phyloP scores from a whole-genome alignment of 2,113 vertebrate species.

The Gymnarchus niloticus region DNA sequence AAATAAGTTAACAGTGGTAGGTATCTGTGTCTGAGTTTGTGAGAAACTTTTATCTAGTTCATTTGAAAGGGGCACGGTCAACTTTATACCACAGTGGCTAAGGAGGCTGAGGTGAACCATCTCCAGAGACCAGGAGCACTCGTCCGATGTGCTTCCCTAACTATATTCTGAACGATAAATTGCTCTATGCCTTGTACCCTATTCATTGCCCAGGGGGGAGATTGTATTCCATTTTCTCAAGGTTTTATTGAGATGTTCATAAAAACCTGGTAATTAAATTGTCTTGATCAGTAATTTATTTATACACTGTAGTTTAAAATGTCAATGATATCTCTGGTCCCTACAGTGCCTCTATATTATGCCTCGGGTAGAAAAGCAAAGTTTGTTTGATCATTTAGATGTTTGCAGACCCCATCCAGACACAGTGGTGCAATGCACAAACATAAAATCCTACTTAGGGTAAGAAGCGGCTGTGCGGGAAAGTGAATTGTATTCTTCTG shows the following conservation, averaged over 20 bases:
- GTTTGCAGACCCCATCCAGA: neutral
- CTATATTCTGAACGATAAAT: neutral
- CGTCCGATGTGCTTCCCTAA: neutral
- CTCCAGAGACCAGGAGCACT: neutral
- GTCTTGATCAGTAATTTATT: no score
- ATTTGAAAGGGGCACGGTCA: no score
- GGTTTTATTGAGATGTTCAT: neutral
- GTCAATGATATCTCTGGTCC: no score
- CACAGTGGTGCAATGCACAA: neutral
- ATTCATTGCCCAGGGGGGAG: neutral
- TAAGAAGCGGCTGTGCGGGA: neutral
- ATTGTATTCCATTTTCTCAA: neutral
- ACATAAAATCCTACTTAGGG: neutral
- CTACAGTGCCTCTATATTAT: no score
- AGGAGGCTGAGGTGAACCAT: neutral
- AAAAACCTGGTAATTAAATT: no score
- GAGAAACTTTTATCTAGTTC: no score
- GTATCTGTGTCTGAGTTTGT: neutral
- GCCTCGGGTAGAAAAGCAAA: no score
- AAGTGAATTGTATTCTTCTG: slow-evolving; percentile 11
- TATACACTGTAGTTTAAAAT: no score
- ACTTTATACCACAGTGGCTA: no score
- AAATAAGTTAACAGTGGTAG: neutral
- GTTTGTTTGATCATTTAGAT: neutral
- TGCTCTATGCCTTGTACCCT: neutral